Percentiles rank a stretch among this genome's conserved stretches.
phyloP scores from a whole-genome alignment of 2,888 invertebrate genomes.

The Parapristionchus giblindavisi region DNA sequence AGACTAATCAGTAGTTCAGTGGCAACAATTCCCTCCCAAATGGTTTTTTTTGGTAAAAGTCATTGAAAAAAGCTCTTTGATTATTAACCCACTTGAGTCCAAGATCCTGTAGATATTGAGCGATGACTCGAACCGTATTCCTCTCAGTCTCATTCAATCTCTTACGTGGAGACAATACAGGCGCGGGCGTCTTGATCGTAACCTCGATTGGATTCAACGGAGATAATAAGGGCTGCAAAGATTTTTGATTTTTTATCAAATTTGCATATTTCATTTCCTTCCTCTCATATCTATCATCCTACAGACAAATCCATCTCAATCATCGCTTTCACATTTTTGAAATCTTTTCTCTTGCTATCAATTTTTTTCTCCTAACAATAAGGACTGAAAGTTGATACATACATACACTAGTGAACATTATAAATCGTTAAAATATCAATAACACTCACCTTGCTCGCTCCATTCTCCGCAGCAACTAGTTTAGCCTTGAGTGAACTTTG shows the following conservation, averaged over 20 bases:
- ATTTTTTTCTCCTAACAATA: too few relatives aligned
- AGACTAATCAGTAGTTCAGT: too few relatives aligned
- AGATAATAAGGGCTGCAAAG: too few relatives aligned
- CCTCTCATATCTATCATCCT: background rate
- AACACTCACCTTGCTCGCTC: background rate
- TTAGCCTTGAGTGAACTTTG: slow-evolving; percentile 18
- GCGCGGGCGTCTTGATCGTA: background rate
- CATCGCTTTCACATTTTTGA: too few relatives aligned
- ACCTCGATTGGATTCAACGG: too few relatives aligned
- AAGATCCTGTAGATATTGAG: slow-evolving; percentile 25
- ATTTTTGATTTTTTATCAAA: background rate
- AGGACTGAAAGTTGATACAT: too few relatives aligned
- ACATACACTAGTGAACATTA: too few relatives aligned
- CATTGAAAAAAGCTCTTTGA: background rate
- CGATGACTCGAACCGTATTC: slow-evolving; percentile 25
- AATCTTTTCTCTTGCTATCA: background rate
- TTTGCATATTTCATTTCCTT: background rate
- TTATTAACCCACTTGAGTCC: slow-evolving; percentile 32
- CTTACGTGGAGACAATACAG: background rate
- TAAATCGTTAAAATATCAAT: background rate
- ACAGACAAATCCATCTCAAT: background rate
- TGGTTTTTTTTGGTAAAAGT: too few relatives aligned
- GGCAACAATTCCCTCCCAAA: too few relatives aligned
- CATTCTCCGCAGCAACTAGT: background rate
- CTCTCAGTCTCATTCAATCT: slow-evolving; percentile 13